Conservation (phyloP, 2,113 vertebrate species). For the Colistium nudipinnis region DNA sequence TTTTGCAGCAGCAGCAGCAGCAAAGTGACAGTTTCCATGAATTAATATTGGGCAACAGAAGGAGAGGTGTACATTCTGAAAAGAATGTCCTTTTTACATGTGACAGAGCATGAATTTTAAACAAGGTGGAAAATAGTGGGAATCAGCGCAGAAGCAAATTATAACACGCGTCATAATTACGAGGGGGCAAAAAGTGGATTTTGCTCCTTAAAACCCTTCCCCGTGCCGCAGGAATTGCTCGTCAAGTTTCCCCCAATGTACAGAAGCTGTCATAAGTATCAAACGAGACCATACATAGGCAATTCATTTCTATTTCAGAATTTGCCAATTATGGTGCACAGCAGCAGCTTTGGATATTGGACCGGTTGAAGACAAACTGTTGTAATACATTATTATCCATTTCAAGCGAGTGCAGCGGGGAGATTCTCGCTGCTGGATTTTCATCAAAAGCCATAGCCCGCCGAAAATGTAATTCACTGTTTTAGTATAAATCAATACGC, state of each 20-base stretch:
- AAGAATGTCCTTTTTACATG: constrained; percentile 25
- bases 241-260: constrained; percentile 27
- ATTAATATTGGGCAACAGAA: constrained; percentile 16
- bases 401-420: constrained; percentile 58
- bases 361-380: constrained; percentile 72
- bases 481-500: constrained; percentile 79
- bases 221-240: constrained; percentile 42
- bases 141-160: constrained; percentile 35
- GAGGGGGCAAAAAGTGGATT: constrained; percentile 24
- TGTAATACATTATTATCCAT: constrained; percentile 77
- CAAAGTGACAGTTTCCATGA: constrained; percentile 31
- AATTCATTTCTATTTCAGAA: constrained; percentile 72
- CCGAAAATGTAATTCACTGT: constrained; percentile 78
- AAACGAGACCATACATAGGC: constrained; percentile 42
- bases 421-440: constrained; percentile 74
- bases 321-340: constrained; percentile 70
- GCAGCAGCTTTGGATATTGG: constrained; percentile 71
- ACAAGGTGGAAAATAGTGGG: constrained; percentile 21
- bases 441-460: constrained; percentile 73
- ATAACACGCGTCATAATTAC: constrained; percentile 18
- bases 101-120: constrained; percentile 17
- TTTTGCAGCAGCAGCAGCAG: no score
- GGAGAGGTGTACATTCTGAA: constrained; percentile 23
- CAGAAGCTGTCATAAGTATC: constrained; percentile 44
- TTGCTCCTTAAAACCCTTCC: constrained; percentile 16